Evolutionary conservation across 2,797 vertebrate species (phyloP), one percentile per base, ranked within the genome.

Genomic region (Lagodon rhomboides): DNA sequence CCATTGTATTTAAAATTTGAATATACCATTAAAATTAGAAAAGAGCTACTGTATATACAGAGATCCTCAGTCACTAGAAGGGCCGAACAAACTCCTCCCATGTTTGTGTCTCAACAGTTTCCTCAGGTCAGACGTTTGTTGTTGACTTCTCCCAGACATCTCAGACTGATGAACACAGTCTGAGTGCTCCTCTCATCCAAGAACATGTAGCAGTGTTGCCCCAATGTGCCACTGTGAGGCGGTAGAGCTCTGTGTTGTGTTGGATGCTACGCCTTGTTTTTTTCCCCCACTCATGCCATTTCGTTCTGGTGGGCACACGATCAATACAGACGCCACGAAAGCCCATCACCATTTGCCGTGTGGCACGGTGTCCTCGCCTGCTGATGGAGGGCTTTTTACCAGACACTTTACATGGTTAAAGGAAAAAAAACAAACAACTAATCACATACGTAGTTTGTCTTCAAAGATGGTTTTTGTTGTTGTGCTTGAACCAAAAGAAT

Each of bases 201-300:
- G n/a, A 66, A 49, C 65, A 8, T 43, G 18, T 9, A 6, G 12
- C 9, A 34, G 41, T 81, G 61, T 58, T 81, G 22, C 79, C 67
- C 16, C 20, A 8, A 60, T 5, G 20, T 54, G 43, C 91, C 91
- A 91, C 87, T 51, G 77, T 82, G 91, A 85, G 92, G 89, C 68
- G n/a, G 79, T 54, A 90, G 85, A 83, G 89, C 25, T 63, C 89
- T 84, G 75, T 68, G 60, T 27, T 60, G 30, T 49, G 1, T 7
- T 68, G 58, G 22, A 77, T 64, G 23, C 75, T 23, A 3, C 12
- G n/a, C 77, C 64, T 75, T 50, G 66, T 84, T 62, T 73, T 77
- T 25, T 41, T 27, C 7, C 12, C 62, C 54, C 49, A 53, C 55
- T 76, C 58, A 58, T 74, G 50, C 66, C 50, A 43, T 69, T 84